Percentiles rank a stretch among this genome's conserved stretches.
Conservation (phyloP, 2,797 vertebrate species). For the Pangasius mekongensis region DNA sequence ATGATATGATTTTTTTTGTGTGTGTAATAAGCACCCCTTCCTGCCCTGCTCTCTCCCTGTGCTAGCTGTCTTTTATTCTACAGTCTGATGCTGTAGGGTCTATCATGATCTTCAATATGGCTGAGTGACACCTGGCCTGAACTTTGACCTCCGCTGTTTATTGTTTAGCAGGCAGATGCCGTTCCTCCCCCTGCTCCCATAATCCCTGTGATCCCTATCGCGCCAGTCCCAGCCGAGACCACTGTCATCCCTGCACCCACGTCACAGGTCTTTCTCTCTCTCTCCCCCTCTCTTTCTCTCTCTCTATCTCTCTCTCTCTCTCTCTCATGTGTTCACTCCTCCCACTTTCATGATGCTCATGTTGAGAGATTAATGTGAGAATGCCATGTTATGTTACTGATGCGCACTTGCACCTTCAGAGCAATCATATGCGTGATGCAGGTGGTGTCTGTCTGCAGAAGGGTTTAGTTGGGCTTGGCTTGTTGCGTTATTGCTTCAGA, state of each 20-base stretch:
- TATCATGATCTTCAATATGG: conserved; percentile 54
- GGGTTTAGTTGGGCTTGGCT: conserved; percentile 46
- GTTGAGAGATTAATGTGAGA: conserved; percentile 49
- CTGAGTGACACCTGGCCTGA: conserved; percentile 53
- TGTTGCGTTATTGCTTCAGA: conserved; percentile 52
- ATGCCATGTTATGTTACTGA: conserved; percentile 42
- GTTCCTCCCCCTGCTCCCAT: conserved; percentile 87
- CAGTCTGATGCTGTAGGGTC: conserved; percentile 25
- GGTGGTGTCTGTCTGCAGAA: conserved; percentile 39
- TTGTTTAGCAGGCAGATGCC: conserved; percentile 84
- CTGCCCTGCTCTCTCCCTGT: background rate
- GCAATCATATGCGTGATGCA: conserved; percentile 35
- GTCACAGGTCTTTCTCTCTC: conserved; percentile 79
- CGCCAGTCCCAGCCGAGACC: conserved; percentile 83
- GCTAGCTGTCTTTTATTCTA: conserved; percentile 1
- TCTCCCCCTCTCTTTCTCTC: background rate
- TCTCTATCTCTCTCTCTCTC: conserved; percentile 37
- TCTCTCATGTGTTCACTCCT: conserved; percentile 46
- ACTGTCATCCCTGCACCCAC: conserved; percentile 79
- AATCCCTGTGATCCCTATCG: conserved; percentile 89
- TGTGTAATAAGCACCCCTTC: background rate
- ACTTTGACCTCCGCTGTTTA: conserved; percentile 75
- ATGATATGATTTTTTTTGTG: background rate
- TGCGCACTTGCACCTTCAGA: conserved; percentile 37
- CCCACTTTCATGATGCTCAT: conserved; percentile 54